A percentile compares a stretch with the other conserved stretches of the same genome.
Conservation (phyloP, 2,113 vertebrate genomes). For the Phrynosoma platyrhinos region DNA sequence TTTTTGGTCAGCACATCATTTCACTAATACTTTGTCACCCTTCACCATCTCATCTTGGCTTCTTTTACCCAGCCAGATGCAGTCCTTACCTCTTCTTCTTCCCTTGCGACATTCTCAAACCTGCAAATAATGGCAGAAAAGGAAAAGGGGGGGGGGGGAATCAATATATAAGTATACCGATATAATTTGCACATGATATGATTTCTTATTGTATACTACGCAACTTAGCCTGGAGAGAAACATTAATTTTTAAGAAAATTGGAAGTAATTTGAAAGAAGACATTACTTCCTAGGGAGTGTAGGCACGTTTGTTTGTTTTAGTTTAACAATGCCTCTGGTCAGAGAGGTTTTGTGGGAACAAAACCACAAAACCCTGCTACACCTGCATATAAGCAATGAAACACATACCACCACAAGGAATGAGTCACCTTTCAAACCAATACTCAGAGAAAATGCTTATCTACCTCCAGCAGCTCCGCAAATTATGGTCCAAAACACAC, state of each 20-base stretch:
- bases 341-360: not conserved
- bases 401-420: not conserved
- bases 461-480: not conserved
- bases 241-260: not conserved
- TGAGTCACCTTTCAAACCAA: not conserved
- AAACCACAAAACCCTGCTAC: not conserved
- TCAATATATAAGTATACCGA: not conserved
- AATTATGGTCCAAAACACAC: too few species aligned
- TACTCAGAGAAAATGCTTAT: not conserved
- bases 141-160: too few species aligned
- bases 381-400: not conserved
- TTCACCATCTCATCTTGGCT: too few species aligned
- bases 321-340: not conserved
- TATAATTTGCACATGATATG: not conserved
- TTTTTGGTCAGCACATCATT: not conserved
- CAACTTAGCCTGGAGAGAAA: not conserved
- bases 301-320: not conserved
- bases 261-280: not conserved
- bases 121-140: constrained; percentile 5
- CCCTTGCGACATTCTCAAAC: not conserved
- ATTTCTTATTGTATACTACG: too few species aligned
- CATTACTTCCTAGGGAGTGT: not conserved
- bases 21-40: not conserved
- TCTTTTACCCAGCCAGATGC: too few species aligned
- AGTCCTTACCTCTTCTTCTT: constrained; percentile 10